Conservation (phyloP, 2,113 vertebrate genomes). For the Orientallactaga bullata region DNA sequence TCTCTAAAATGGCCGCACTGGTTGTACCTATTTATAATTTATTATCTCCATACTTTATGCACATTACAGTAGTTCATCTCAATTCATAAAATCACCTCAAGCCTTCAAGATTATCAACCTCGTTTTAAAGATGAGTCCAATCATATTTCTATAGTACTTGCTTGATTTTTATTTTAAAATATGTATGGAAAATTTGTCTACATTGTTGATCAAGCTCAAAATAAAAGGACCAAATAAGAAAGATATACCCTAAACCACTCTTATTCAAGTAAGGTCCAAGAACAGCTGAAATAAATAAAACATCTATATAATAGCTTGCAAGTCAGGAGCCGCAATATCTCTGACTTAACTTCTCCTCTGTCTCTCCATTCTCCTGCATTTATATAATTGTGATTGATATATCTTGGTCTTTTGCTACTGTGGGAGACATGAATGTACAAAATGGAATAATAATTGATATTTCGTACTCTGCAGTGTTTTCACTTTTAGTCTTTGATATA, state of each 20-base stretch:
- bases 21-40: not conserved
- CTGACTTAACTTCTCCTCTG: not conserved
- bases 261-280: conserved; percentile 40
- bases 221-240: conserved; percentile 31
- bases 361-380: not conserved
- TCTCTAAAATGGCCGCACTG: not conserved
- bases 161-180: conserved; percentile 12
- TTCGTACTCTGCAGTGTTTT: not conserved
- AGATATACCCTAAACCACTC: not conserved
- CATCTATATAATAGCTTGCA: not conserved
- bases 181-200: conserved; percentile 17
- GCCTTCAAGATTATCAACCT: not conserved
- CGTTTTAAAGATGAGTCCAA: not conserved
- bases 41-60: not conserved
- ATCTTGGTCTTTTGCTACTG: not conserved
- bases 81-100: not conserved
- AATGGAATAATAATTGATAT: not conserved
- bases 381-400: not conserved
- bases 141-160: not conserved
- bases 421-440: conserved; percentile 2
- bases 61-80: not conserved
- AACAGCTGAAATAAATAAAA: conserved; percentile 7
- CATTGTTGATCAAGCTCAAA: not conserved
- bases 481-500: not conserved
- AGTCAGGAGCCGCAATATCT: not conserved